Conservation (phyloP, 2,888 invertebrate species). For the Bimastos eiseni region DNA sequence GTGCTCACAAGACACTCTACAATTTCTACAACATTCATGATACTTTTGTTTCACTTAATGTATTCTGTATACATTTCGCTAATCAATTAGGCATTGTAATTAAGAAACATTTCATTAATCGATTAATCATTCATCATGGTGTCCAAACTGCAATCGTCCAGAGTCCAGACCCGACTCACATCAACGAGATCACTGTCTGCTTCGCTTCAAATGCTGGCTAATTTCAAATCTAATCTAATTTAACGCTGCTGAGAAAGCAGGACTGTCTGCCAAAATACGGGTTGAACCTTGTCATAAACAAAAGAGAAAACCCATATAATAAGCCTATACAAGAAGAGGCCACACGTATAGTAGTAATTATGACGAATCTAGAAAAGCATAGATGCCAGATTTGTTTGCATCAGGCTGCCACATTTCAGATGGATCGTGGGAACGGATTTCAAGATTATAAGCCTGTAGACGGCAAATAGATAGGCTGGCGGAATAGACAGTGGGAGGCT, state of each 20-base stretch:
- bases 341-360: too few relatives aligned
- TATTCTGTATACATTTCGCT: background rate
- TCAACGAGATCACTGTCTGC: background rate
- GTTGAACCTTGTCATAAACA: too few relatives aligned
- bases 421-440: background rate
- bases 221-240: too few relatives aligned
- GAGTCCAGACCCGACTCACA: too few relatives aligned
- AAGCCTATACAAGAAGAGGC: too few relatives aligned
- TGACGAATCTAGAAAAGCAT: background rate
- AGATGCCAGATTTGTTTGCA: background rate
- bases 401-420: background rate
- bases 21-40: conserved; percentile 27
- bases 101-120: too few relatives aligned
- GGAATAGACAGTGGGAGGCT: background rate
- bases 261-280: too few relatives aligned
- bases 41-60: background rate
- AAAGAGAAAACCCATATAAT: background rate
- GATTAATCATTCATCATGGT: background rate
- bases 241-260: too few relatives aligned
- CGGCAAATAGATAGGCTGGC: background rate
- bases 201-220: background rate
- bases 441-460: background rate
- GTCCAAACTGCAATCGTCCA: background rate
- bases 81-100: background rate
- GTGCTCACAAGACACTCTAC: conserved; percentile 25